A percentile compares a stretch with the other conserved stretches of the same genome.
Evolutionary conservation across 2,113 vertebrate genomes (phyloP).

Genomic region (Galbula dea): DNA sequence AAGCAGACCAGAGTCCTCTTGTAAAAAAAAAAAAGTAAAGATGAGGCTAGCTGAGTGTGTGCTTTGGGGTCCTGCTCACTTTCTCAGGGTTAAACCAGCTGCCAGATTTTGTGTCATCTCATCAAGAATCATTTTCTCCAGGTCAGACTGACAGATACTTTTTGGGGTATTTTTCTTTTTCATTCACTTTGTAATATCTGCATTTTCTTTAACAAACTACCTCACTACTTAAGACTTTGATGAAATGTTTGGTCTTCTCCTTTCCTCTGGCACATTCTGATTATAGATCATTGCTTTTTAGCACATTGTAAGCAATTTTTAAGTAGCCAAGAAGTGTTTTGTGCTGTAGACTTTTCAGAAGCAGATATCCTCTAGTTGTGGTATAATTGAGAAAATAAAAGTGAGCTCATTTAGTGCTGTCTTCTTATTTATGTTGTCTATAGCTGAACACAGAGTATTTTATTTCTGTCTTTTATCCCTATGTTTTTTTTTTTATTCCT

Average conservation of each 20-base stretch:
- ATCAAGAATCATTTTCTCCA: background rate
- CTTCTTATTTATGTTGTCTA: background rate
- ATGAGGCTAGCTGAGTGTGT: background rate
- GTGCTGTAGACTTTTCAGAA: background rate
- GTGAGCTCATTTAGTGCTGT: background rate
- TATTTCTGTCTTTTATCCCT: background rate
- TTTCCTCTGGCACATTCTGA: background rate
- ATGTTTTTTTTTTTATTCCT: background rate
- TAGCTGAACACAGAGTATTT: background rate
- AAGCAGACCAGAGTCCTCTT: background rate
- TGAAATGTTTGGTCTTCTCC: background rate
- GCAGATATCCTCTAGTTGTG: background rate
- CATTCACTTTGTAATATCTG: background rate
- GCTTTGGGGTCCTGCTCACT: background rate
- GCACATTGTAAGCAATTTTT: background rate
- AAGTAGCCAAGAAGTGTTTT: rapidly evolving
- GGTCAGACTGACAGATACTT: background rate
- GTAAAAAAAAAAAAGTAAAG: too few relatives aligned
- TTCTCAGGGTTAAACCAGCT: background rate
- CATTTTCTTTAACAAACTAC: background rate
- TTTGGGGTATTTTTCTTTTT: background rate
- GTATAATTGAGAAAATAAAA: background rate
- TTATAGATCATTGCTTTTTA: background rate
- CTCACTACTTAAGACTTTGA: background rate
- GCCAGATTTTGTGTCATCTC: background rate